Conservation (phyloP, 2,888 invertebrate species). For the Escarpia spicata region DNA sequence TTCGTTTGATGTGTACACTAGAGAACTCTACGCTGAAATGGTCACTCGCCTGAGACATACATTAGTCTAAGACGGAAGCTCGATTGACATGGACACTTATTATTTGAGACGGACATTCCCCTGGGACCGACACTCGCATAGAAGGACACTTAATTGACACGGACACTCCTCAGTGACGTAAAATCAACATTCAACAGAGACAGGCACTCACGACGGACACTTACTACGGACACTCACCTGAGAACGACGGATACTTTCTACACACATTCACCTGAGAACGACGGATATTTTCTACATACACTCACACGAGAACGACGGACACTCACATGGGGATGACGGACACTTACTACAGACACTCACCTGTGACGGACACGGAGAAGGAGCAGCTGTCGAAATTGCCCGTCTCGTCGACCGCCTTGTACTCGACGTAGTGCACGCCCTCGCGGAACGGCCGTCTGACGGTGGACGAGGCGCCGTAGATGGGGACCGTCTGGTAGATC, state of each 20-base stretch:
- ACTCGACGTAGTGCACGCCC: constrained; percentile 38
- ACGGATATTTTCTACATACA: no score
- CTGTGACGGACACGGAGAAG: constrained; percentile 39
- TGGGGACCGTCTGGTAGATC: constrained; percentile 42
- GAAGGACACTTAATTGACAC: not conserved
- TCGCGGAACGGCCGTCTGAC: constrained; percentile 35
- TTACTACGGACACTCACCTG: not conserved
- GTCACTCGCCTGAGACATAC: not conserved
- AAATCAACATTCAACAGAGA: not conserved
- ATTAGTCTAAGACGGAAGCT: not conserved
- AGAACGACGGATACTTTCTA: no score
- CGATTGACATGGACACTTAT: no score
- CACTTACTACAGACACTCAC: constrained; percentile 29
- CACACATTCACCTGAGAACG: no score
- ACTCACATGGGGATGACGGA: not conserved
- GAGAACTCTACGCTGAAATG: not conserved
- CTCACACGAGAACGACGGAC: no score
- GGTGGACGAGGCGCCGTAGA: constrained; percentile 36
- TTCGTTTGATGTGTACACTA: not conserved
- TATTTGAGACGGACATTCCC: not conserved
- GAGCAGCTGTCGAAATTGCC: constrained; percentile 38
- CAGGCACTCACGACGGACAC: not conserved
- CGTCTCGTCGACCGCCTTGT: constrained; percentile 41
- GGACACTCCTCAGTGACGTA: not conserved
- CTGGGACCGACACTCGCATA: not conserved